Evolutionary conservation across 1,140 invertebrate genomes (phyloP).

Genomic region (Medauroidea extradentata): DNA sequence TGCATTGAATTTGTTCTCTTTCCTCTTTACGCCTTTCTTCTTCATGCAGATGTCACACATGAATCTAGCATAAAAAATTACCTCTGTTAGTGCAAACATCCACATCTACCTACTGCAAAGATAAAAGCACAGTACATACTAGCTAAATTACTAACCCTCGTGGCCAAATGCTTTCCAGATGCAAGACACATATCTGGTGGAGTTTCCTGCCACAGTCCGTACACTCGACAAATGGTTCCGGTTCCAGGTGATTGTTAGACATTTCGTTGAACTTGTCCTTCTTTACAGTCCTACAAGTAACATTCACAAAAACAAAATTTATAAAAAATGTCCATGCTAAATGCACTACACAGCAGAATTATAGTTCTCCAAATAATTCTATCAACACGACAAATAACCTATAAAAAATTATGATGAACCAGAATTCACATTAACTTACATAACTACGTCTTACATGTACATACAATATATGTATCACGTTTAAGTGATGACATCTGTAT

Average conservation of each 20-base stretch:
- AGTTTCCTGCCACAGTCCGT: constrained; percentile 92
- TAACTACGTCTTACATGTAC: too few species aligned
- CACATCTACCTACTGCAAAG: too few species aligned
- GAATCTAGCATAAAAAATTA: constrained; percentile 53
- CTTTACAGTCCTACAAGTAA: constrained; percentile 73
- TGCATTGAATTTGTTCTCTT: constrained; percentile 97
- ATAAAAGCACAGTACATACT: background rate
- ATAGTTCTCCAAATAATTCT: too few species aligned
- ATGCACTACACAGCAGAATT: too few species aligned
- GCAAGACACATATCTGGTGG: constrained; percentile 97
- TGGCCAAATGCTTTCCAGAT: constrained; percentile 93
- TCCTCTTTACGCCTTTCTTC: constrained; percentile 83
- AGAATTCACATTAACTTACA: too few species aligned
- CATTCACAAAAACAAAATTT: too few species aligned
- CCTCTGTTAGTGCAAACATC: background rate
- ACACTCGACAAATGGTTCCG: constrained; percentile 96
- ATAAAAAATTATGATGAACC: too few species aligned
- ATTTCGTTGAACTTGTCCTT: constrained; percentile 97
- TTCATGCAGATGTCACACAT: constrained; percentile 95
- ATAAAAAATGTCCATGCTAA: too few species aligned
- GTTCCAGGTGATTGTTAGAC: constrained; percentile 98
- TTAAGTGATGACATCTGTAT: too few species aligned
- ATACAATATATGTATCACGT: too few species aligned
- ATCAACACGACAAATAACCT: too few species aligned
- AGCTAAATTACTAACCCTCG: constrained; percentile 66